Percentiles rank a stretch among this genome's conserved stretches.
phyloP scores from a whole-genome alignment of 1,140 invertebrate species.

The Panagrolaimus sp. region DNA sequence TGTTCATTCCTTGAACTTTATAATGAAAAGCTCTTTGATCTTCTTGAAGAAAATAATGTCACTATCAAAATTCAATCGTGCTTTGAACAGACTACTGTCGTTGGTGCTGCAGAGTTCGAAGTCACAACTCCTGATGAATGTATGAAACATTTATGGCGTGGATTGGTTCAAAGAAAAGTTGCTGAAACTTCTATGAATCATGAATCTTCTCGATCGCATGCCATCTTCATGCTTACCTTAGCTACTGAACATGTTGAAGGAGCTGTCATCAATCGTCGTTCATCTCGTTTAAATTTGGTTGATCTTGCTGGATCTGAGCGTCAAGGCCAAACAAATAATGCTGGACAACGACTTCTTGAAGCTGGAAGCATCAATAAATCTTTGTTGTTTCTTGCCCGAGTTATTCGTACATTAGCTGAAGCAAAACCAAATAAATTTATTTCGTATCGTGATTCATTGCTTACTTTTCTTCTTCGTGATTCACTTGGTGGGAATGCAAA shows the following conservation, averaged over 20 bases:
- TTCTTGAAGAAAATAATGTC: background rate
- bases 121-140: background rate
- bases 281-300: conserved; percentile 70
- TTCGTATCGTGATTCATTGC: conserved; percentile 81
- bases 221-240: conserved; percentile 59
- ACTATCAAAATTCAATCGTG: background rate
- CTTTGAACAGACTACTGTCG: background rate
- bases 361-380: conserved; percentile 72
- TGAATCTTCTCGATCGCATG: conserved; percentile 61
- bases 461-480: conserved; percentile 80
- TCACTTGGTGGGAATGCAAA: conserved; percentile 83
- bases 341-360: conserved; percentile 4
- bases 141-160: background rate
- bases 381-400: conserved; percentile 76
- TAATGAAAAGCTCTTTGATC: conserved; percentile 9
- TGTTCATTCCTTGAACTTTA: background rate
- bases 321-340: conserved; percentile 20
- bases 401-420: conserved; percentile 74
- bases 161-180: background rate
- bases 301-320: conserved; percentile 83
- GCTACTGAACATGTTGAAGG: conserved; percentile 21
- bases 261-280: background rate
- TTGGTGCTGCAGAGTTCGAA: background rate
- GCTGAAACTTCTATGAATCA: conserved; percentile 60
- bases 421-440: conserved; percentile 70